phyloP scores from a whole-genome alignment of 2,113 vertebrate species.

The Catharus minimus region DNA sequence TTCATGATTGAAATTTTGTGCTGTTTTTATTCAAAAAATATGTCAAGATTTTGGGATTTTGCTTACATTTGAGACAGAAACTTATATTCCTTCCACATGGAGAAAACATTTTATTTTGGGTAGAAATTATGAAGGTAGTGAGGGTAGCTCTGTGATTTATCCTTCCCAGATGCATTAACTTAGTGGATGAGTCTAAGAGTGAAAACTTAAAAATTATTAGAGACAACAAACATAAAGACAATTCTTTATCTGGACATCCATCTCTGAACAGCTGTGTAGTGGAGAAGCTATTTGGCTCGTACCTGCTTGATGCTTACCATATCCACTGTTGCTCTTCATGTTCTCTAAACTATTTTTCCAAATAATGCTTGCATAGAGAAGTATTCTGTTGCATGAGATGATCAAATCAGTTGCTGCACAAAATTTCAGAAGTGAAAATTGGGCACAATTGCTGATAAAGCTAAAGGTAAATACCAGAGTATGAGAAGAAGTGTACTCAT shows the following conservation, averaged over 20 bases:
- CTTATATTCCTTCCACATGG: background rate
- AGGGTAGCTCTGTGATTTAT: conserved; percentile 12
- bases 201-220: conserved; percentile 4
- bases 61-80: background rate
- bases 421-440: background rate
- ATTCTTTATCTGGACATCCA: background rate
- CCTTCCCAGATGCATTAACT: conserved; percentile 3
- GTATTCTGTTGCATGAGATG: background rate
- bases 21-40: background rate
- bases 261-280: background rate
- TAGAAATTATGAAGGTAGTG: conserved; percentile 3
- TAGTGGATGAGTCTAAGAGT: background rate
- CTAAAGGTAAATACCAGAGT: background rate
- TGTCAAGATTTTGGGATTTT: background rate
- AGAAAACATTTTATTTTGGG: background rate
- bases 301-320: background rate
- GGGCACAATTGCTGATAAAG: background rate
- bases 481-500: background rate
- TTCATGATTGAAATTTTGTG: background rate
- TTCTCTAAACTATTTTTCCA: background rate
- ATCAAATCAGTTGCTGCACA: background rate
- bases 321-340: background rate
- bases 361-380: background rate
- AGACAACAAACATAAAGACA: background rate
- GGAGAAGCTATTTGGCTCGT: background rate